phyloP scores from a whole-genome alignment of 1,140 invertebrate genomes.

The Nomia melanderi region DNA sequence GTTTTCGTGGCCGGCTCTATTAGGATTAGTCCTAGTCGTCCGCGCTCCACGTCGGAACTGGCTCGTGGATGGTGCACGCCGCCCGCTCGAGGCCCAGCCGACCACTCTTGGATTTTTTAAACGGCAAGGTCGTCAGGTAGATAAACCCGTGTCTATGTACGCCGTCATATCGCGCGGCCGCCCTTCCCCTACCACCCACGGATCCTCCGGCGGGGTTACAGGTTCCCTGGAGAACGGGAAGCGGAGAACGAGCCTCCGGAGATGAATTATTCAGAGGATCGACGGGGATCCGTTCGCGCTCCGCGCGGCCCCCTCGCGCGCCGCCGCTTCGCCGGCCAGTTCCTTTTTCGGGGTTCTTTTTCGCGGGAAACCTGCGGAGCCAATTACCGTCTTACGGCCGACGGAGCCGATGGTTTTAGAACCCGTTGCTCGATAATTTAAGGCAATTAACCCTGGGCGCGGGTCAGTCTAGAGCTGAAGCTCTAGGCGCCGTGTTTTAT shows the following conservation, averaged over 20 bases:
- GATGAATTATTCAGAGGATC: slow-evolving; percentile 26
- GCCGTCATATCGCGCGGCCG: slow-evolving; percentile 58
- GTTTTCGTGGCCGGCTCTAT: slow-evolving; percentile 36
- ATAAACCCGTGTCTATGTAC: slow-evolving; percentile 69
- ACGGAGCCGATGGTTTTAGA: too few species aligned
- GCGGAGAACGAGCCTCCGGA: background rate
- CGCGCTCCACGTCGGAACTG: slow-evolving; percentile 70
- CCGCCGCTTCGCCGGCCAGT: too few species aligned
- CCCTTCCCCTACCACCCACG: slow-evolving; percentile 11
- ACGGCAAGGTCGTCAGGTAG: slow-evolving; percentile 72
- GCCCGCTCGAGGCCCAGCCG: slow-evolving; percentile 47
- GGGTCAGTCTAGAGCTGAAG: too few species aligned
- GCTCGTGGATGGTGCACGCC: slow-evolving; percentile 59
- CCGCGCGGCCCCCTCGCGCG: too few species aligned
- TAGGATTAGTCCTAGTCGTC: slow-evolving; percentile 68
- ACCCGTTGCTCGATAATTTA: too few species aligned
- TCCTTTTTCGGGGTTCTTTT: too few species aligned
- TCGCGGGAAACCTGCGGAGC: too few species aligned
- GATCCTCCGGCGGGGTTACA: background rate
- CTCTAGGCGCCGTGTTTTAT: too few species aligned
- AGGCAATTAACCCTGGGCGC: too few species aligned
- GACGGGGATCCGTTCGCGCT: background rate
- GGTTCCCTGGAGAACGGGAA: slow-evolving; percentile 5
- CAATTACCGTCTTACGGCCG: too few species aligned
- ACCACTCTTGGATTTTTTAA: slow-evolving; percentile 64